Percentiles rank a stretch among this genome's conserved stretches.
phyloP scores from a whole-genome alignment of 2,797 vertebrate genomes.

The Pseudochirops corinnae region DNA sequence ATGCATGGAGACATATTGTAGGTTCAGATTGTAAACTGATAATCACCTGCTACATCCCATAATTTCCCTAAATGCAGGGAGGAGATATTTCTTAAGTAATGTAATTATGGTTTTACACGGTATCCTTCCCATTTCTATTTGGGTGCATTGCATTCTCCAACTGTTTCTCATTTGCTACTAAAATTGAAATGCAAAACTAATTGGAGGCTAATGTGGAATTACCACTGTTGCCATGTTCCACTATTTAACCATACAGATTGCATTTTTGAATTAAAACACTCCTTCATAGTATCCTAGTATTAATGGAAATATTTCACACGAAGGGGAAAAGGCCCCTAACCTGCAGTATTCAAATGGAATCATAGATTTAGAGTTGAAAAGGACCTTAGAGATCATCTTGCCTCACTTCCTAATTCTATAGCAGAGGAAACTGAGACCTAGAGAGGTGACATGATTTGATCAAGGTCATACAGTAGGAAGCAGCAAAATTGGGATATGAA shows the following conservation, averaged over 20 bases:
- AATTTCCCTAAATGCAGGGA: constrained; percentile 26
- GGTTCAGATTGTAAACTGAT: constrained; percentile 43
- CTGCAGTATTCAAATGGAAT: not conserved
- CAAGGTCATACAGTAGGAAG: not conserved
- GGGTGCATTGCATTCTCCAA: not conserved
- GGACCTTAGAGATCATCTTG: not conserved
- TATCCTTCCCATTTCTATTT: constrained; percentile 45
- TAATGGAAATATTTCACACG: not conserved
- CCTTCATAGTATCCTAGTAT: not conserved
- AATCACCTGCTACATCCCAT: constrained; percentile 40
- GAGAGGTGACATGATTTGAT: not conserved
- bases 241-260: constrained; percentile 40
- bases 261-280: constrained; percentile 36
- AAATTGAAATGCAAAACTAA: constrained; percentile 63
- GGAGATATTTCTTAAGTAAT: constrained; percentile 30
- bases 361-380: not conserved
- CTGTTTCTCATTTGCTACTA: constrained; percentile 25
- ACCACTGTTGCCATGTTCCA: constrained; percentile 20
- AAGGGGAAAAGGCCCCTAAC: not conserved
- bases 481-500: not conserved
- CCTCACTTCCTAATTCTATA: not conserved
- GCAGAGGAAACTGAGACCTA: not conserved
- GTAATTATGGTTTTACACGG: constrained; percentile 53
- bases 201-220: constrained; percentile 51
- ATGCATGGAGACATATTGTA: constrained; percentile 10